Base-by-base conservation (phyloP, 2,888 invertebrate species). In the Cerastoderma edule region DNA sequence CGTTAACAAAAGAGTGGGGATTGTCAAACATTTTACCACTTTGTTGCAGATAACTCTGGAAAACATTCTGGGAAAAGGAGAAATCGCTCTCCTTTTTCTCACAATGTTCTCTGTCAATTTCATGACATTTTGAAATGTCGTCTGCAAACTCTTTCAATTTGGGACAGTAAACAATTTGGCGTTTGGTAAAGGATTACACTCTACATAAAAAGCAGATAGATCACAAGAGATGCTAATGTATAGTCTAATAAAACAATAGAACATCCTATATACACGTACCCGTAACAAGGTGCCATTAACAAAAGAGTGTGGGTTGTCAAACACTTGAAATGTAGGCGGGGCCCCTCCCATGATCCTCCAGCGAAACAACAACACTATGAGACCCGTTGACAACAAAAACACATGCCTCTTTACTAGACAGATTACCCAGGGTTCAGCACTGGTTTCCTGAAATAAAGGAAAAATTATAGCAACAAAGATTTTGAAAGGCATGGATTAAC, bases 231-330 rank as follows among this genome's bases (percentile, higher is more conserved):
- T n/a, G n/a, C n/a, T n/a, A n/a, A n/a, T n/a, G n/a, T n/a, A n/a
- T n/a, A n/a, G n/a, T n/a, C n/a, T n/a, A n/a, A n/a, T n/a, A n/a
- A n/a, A n/a, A n/a, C n/a, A n/a, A n/a, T n/a, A n/a, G n/a, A n/a
- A n/a, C n/a, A n/a, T n/a, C n/a, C n/a, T n/a, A n/a, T n/a, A n/a
- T n/a, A n/a, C 39, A 60, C 91, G 92, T 93, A 96, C 95, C 93
- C 96, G 95, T 48, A 95, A 94, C 66, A 95, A 91, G 60, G 94
- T 87, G 89, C 93, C 94, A 50, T 95, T 93, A 80, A 95, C 94
- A 93, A 97, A 97, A 2, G 97, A 97, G 64, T 98, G 95, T 24
- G 99, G 99, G 94, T 99, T 99, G 93, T 99, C 99, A 85, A 95
- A 95, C 67, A 94, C 93, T 90, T 97, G 96, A 92, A 99, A 99